Evolutionary conservation across 2,113 vertebrate genomes (phyloP), one percentile per base, ranked within the genome.

Genomic region (Halcyon senegalensis): DNA sequence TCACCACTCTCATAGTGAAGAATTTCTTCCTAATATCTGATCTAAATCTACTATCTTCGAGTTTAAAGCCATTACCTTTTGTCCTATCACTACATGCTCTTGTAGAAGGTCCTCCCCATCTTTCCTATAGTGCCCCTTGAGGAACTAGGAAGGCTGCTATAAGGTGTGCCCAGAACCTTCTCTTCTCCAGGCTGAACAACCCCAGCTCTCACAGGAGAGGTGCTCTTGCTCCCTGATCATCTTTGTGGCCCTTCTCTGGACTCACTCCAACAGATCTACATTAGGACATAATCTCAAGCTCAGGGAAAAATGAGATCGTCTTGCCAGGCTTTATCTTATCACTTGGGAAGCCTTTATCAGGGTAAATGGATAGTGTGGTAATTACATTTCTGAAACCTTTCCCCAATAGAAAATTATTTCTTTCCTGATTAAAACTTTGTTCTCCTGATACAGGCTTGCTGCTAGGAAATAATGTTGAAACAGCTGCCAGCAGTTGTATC

Each of bases 341-440:
- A 1, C 68, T 91, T 76, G 51, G 64, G 72, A 93, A 72, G 33
- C 37, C 37, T 83, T 95, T 96, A 93, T 94, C 87, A 87, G 85
- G 55, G 55, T 86, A 82, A 91, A 48, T 60, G 63, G 46, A 64
- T 95, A 94, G 70, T 44, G 13, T 94, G 89, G 35, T 91, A 91
- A 96, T 95, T 96, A 90, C 50, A 93, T 83, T 97, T 96, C 33
- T 44, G 89, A 96, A 96, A 77, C 16, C n/a, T 87, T 95, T 93
- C 48, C 56, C n/a, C 69, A 55, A 25, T 16, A 94, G 75, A 92
- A 95, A 95, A 89, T 89, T 91, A 82, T 91, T 96, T 93, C 50
- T 96, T 90, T 13, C 21, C 39, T 91, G 60, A 94, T 95, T 96
- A 93, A 96, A 93, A 80, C 33, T 41, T 90, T 28, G 35, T n/a